Conservation (phyloP, 2,888 invertebrate genomes). For the Seladonia tumulorum region DNA sequence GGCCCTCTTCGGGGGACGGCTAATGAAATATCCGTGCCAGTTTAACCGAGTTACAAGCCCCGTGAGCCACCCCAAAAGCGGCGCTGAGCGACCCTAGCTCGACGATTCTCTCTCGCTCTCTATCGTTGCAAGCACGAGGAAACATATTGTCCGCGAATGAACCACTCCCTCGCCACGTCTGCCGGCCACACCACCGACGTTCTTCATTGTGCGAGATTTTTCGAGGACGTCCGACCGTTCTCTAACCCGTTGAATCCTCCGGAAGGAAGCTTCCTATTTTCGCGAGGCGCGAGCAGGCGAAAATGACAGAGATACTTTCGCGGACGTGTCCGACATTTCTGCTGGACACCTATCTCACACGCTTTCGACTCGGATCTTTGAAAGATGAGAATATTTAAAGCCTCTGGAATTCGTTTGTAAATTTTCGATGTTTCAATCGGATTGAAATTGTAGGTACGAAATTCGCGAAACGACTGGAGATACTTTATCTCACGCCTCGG, state of each 20-base stretch:
- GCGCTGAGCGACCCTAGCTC: conserved; percentile 58
- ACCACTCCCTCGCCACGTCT: conserved; percentile 61
- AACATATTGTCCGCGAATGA: conserved; percentile 83
- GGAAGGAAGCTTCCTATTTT: neutral
- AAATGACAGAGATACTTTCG: neutral
- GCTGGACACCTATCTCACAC: neutral
- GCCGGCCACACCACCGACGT: neutral
- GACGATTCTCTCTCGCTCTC: conserved; percentile 24
- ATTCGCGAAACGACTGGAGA: too few relatives aligned
- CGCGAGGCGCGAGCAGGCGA: neutral
- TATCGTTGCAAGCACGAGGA: conserved; percentile 77
- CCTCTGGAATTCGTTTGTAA: neutral
- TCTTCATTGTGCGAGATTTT: conserved; percentile 34
- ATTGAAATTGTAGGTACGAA: too few relatives aligned
- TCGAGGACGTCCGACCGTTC: conserved; percentile 17
- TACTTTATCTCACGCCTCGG: too few relatives aligned
- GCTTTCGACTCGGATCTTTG: neutral
- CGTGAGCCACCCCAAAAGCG: conserved; percentile 73
- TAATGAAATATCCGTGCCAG: conserved; percentile 84
- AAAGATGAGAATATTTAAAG: neutral
- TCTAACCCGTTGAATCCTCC: conserved; percentile 14
- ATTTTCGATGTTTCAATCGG: too few relatives aligned
- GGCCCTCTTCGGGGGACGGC: conserved; percentile 73
- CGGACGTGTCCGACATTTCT: neutral
- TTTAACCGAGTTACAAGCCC: conserved; percentile 83